Evolutionary conservation across 2,113 vertebrate species (phyloP), one percentile per base, ranked within the genome.

Genomic region (Salvelinus namaycush): DNA sequence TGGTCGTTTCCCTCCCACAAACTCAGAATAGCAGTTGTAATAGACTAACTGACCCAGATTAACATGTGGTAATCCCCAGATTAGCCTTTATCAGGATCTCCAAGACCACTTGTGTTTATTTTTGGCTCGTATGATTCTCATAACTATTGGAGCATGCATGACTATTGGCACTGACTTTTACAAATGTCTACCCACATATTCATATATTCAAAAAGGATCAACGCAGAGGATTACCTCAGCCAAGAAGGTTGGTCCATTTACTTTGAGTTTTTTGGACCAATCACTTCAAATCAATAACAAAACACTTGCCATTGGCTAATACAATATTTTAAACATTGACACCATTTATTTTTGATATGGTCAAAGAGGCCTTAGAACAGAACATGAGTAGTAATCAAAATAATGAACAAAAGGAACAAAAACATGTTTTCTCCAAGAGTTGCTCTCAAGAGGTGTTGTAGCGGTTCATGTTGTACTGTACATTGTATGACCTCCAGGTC

Each of bases 51-150:
- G 79, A 87, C 88, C 83, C 83, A 87, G 86, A 91, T 90, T 91
- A 90, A 31, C 68, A 81, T 76, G 48, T 59, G 72, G 74, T 90
- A 90, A 91, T 89, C 87, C 85, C 72, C 27, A 89, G 89, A 92
- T 92, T 92, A 93, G 76, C 70, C n/a, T 31, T 79, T 79, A 77
- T 82, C 80, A 57, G 72, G 79, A 87, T 79, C 81, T 79, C 54
- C 57, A 67, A 83, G 74, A 85, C 73, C 76, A 77, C 78, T 80
- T 70, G n/a, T 74, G 51, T 87, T 87, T 84, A 80, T 76, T 86
- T 44, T 79, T 75, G 67, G 49, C 60, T 74, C 70, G 20, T 78
- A 57, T 2, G 34, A 31, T 81, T 76, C 75, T 79, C 59, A 78
- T 82, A n/a, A 83, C 27, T 39, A 65, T 79, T 49, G 26, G 0